phyloP scores from a whole-genome alignment of 2,888 invertebrate genomes.

The Ceratothoa steindachneri region DNA sequence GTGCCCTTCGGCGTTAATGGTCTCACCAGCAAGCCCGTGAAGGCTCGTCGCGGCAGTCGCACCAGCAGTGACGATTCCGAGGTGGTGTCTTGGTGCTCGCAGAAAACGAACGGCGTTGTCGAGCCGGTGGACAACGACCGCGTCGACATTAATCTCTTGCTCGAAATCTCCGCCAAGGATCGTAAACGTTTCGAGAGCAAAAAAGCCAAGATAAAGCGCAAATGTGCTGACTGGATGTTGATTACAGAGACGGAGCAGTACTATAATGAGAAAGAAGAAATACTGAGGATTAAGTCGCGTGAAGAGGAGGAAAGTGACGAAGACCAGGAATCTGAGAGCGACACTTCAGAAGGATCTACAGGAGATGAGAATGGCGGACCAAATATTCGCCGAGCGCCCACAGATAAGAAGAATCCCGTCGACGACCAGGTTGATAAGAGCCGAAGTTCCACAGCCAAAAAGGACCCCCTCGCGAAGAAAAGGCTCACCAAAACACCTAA shows the following conservation, averaged over 20 bases:
- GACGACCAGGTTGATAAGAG: constrained; percentile 22
- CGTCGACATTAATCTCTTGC: constrained; percentile 41
- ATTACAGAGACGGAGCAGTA: constrained; percentile 45
- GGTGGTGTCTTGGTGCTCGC: constrained; percentile 21
- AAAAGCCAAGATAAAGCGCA: constrained; percentile 37
- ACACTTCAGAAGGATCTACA: neutral
- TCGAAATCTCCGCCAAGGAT: constrained; percentile 44
- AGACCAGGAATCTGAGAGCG: constrained; percentile 30
- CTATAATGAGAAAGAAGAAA: constrained; percentile 46
- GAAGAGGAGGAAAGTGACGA: constrained; percentile 40
- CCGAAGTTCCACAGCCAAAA: neutral
- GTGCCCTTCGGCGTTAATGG: constrained; percentile 34
- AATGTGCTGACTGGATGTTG: constrained; percentile 43
- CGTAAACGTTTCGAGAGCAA: constrained; percentile 43
- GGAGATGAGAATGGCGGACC: constrained; percentile 24
- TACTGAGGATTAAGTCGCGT: constrained; percentile 44
- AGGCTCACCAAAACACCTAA: constrained; percentile 6
- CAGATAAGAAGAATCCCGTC: neutral
- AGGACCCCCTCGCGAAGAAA: neutral
- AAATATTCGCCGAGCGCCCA: neutral
- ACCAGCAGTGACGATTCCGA: constrained; percentile 44
- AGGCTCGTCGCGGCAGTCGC: constrained; percentile 38
- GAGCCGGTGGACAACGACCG: constrained; percentile 35
- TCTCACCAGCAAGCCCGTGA: too few species aligned
- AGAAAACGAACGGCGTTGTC: constrained; percentile 38